phyloP scores from a whole-genome alignment of 2,888 invertebrate genomes.

The Tanypteryx hageni region DNA sequence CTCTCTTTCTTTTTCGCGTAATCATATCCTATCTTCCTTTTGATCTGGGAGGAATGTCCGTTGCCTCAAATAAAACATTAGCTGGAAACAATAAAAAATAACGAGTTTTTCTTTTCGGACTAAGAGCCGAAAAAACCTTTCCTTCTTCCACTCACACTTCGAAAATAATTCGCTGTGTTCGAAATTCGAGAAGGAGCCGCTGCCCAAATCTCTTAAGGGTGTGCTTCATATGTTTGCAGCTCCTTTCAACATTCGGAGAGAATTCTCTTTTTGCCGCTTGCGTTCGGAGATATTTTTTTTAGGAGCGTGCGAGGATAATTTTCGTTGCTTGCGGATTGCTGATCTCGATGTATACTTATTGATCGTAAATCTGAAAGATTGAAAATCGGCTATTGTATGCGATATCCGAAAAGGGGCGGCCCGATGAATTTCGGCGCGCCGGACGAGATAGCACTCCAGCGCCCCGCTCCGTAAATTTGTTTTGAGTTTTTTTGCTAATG shows the following conservation, averaged over 20 bases:
- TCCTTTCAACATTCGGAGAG: not conserved
- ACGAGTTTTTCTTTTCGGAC: not conserved
- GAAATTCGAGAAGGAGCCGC: not conserved
- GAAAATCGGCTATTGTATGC: too few relatives aligned
- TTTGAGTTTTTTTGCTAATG: too few relatives aligned
- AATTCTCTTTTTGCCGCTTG: too few relatives aligned
- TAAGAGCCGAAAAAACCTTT: not conserved
- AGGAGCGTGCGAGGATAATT: too few relatives aligned
- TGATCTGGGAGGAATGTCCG: constrained; percentile 6
- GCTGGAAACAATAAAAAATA: not conserved
- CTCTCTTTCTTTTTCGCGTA: not conserved
- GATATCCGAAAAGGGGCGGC: too few relatives aligned
- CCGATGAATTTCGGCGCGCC: too few relatives aligned
- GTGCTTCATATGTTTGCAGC: not conserved
- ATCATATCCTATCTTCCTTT: constrained; percentile 18
- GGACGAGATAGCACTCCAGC: too few relatives aligned
- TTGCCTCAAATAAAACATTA: not conserved
- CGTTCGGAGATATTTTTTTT: too few relatives aligned
- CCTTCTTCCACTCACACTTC: not conserved
- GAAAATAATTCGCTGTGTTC: constrained; percentile 8
- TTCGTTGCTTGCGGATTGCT: too few relatives aligned
- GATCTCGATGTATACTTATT: too few relatives aligned
- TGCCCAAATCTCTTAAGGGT: not conserved
- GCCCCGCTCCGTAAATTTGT: too few relatives aligned
- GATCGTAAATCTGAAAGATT: too few relatives aligned